Percentiles rank a stretch among this genome's conserved stretches.
These are phyloP conservation scores for Helostoma temminkii DNA, from an alignment of 2,797 vertebrate genomes.

Conservation along the genomic window DNA sequence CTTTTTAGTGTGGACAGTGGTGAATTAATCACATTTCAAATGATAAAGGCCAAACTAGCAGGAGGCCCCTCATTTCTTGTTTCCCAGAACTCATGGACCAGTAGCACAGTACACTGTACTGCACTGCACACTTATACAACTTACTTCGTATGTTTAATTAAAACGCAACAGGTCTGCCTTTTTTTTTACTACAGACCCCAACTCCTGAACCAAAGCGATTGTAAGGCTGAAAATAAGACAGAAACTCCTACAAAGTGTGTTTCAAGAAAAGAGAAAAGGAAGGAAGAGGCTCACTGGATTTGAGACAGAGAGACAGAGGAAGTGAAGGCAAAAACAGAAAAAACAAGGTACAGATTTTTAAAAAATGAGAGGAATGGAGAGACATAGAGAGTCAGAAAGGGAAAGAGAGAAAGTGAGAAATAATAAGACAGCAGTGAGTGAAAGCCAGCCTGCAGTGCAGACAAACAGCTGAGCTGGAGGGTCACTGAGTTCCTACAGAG, in stretches of 20 bases:
- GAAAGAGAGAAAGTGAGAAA: conserved; percentile 40
- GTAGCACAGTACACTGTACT: not conserved
- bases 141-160: no score
- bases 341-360: not conserved
- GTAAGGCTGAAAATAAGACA: conserved; percentile 49
- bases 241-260: conserved; percentile 40
- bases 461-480: conserved; percentile 80
- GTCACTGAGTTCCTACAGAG: conserved; percentile 82
- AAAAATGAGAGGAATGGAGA: conserved; percentile 21
- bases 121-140: no score
- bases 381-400: conserved; percentile 33
- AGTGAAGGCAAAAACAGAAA: conserved; percentile 11
- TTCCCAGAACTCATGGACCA: not conserved
- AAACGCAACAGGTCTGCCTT: conserved; percentile 2
- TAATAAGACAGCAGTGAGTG: conserved; percentile 66
- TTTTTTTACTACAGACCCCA: conserved; percentile 41
- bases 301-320: conserved; percentile 18
- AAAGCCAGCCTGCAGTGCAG: conserved; percentile 78
- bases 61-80: not conserved
- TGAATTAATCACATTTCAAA: conserved; percentile 20
- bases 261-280: conserved; percentile 1
- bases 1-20: not conserved
- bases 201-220: conserved; percentile 43
- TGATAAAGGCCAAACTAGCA: not conserved
- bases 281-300: conserved; percentile 17